Evolutionary conservation across 2,113 vertebrate genomes (phyloP), one percentile per base, ranked within the genome.

Genomic region (Poecile atricapillus): DNA sequence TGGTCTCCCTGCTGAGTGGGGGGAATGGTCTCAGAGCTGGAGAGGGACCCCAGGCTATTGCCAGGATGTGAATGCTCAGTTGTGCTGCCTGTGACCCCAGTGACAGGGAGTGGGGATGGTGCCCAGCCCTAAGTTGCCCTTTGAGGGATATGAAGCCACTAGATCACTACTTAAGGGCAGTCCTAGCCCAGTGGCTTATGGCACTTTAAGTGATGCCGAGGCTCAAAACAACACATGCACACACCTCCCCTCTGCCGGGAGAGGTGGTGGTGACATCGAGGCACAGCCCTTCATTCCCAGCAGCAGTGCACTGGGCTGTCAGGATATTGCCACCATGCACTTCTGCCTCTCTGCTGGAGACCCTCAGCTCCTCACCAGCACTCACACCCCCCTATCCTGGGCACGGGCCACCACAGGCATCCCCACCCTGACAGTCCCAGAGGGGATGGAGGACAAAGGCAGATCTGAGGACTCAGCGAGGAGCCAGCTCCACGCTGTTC

Each of bases 241-340:
- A 25, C 49, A 37, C 16, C 46, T 52, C 62, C n/a, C 9, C 49
- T 37, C 1, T 1, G 20, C 53, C 0, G 0, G 68, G 56, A 67
- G 56, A 46, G 43, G 30, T 3, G 4, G 27, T 13, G 0, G 12
- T 62, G 86, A 68, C 52, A 71, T 23, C 1, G 1, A 35, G 33
- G 59, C n/a, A 75, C 64, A 46, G 70, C 69, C 64, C 31, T 52
- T 53, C 2, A 0, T 15, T 39, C 17, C 21, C 20, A 22, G n/a
- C 39, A 68, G 59, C 21, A 24, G 4, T 0, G 24, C 3, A 25
- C 0, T 22, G 33, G 28, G 41, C 37, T n/a, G 33, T 27, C n/a
- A 16, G 6, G 22, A 17, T 31, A 37, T 10, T 3, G 1, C n/a
- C 37, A 28, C 11, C 37, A 4, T 0, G 0, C 46, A 75, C 31